A percentile compares a stretch with the other conserved stretches of the same genome.
Evolutionary conservation across 2,888 invertebrate genomes (phyloP).

Genomic region (Clunio marinus): DNA sequence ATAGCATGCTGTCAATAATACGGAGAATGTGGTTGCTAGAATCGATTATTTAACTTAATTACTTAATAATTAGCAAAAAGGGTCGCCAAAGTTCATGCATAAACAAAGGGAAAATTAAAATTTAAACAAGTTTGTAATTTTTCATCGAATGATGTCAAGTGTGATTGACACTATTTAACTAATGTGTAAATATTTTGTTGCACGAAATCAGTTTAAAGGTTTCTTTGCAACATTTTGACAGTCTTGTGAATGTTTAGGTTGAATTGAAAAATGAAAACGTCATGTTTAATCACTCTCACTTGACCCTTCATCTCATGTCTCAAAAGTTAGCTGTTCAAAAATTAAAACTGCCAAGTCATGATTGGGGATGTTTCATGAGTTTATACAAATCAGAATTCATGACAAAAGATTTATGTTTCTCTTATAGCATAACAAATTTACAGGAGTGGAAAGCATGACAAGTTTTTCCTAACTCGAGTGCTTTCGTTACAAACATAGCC

Average conservation of each 20-base stretch:
- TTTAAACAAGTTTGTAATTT: no score
- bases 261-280: neutral
- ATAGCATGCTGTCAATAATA: no score
- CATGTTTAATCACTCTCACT: constrained; percentile 1
- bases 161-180: neutral
- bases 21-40: no score
- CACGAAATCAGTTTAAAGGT: neutral
- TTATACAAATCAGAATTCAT: neutral
- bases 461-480: neutral
- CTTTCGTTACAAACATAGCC: neutral
- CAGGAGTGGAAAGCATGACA: neutral
- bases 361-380: neutral
- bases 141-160: constrained; percentile 12
- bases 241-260: neutral
- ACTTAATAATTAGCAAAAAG: no score
- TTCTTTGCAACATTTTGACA: no score
- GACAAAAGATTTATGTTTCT: neutral
- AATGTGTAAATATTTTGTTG: neutral
- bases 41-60: no score
- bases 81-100: no score
- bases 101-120: no score
- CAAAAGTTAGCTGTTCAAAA: neutral
- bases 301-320: neutral
- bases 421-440: no score
- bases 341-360: neutral